phyloP scores from a whole-genome alignment of 2,113 vertebrate species.

The Probosciger aterrimus region DNA sequence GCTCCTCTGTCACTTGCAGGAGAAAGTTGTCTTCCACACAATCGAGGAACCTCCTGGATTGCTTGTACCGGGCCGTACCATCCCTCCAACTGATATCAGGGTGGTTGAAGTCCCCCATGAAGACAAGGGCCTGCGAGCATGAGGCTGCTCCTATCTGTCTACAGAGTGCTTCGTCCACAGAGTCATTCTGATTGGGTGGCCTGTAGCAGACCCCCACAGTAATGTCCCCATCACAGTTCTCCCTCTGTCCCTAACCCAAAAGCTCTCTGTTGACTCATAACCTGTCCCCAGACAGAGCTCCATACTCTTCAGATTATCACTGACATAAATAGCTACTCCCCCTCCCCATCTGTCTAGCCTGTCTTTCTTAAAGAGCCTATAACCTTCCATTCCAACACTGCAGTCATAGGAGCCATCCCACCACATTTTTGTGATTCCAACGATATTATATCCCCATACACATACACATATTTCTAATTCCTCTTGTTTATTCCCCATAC shows the following conservation, averaged over 20 bases:
- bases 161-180: neutral
- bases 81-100: neutral
- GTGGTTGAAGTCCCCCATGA: neutral
- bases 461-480: neutral
- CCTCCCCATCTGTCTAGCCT: neutral
- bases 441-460: neutral
- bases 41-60: neutral
- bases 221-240: neutral
- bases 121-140: neutral
- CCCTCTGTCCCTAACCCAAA: neutral
- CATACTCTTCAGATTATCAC: neutral
- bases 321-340: neutral
- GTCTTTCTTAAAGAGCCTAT: neutral
- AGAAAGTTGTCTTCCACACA: neutral
- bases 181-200: fast-evolving
- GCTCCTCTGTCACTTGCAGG: neutral
- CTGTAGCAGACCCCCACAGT: neutral
- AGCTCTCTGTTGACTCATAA: neutral
- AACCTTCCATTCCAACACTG: neutral
- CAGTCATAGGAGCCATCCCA: neutral
- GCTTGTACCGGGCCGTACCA: neutral
- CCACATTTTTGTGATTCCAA: neutral
- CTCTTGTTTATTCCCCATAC: neutral
- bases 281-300: neutral
- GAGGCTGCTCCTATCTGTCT: neutral